These are phyloP conservation scores for Bruchidius siliquastri DNA, from an alignment of 2,888 invertebrate genomes.

Conservation along the genomic window DNA sequence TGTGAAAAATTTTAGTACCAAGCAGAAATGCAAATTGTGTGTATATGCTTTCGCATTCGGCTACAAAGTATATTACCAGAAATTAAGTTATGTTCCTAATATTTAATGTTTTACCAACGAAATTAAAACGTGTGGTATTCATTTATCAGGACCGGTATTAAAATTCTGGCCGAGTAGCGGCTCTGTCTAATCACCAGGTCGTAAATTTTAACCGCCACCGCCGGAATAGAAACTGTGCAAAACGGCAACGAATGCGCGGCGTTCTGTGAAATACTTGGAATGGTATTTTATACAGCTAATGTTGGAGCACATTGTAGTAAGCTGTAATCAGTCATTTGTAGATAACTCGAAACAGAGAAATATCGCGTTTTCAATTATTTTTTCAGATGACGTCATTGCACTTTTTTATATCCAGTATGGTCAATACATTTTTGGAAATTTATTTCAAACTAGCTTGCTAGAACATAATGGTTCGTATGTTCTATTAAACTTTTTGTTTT, in stretches of 20 bases:
- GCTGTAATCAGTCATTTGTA: not conserved
- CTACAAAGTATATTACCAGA: conserved; percentile 2
- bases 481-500: no score
- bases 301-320: not conserved
- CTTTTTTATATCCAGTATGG: no score
- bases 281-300: not conserved
- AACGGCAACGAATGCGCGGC: not conserved
- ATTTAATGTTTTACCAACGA: conserved; percentile 19
- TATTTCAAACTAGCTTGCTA: no score
- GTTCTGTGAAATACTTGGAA: not conserved
- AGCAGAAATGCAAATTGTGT: conserved; percentile 4
- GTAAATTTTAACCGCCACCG: not conserved
- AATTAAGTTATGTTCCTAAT: conserved; percentile 24
- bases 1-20: conserved; percentile 8
- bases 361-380: no score
- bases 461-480: no score
- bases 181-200: not conserved
- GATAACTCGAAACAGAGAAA: no score
- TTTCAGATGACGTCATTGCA: no score
- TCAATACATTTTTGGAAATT: no score
- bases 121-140: conserved; percentile 28
- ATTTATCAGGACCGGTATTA: conserved; percentile 30
- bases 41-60: conserved; percentile 2
- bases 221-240: not conserved
- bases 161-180: conserved; percentile 16